phyloP scores from a whole-genome alignment of 2,113 vertebrate genomes.

The Gavialis gangeticus region DNA sequence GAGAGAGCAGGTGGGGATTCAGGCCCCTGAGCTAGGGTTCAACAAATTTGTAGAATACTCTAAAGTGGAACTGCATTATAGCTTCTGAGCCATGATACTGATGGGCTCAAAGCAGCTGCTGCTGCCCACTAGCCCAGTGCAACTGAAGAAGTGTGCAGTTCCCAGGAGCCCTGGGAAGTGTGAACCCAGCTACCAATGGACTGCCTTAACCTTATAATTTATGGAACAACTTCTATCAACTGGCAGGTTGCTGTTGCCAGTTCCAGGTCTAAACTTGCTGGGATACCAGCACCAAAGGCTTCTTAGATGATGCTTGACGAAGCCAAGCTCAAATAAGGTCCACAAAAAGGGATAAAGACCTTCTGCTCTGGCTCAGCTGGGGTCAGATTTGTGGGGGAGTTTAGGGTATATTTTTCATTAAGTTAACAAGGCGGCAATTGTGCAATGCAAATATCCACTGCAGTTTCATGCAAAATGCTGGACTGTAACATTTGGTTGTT shows the following conservation, averaged over 20 bases:
- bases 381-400: neutral
- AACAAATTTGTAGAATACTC: neutral
- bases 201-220: neutral
- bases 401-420: neutral
- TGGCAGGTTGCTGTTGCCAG: neutral
- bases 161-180: neutral
- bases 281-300: neutral
- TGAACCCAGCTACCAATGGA: neutral
- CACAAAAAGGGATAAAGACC: neutral
- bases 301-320: neutral
- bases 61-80: too few relatives aligned
- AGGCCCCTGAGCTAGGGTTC: too few relatives aligned
- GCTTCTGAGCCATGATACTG: neutral
- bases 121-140: neutral
- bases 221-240: neutral
- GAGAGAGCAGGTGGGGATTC: too few relatives aligned
- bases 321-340: neutral
- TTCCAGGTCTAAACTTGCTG: neutral
- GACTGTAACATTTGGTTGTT: fast-evolving
- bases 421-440: neutral
- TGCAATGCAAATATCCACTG: neutral
- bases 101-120: neutral
- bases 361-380: neutral
- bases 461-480: neutral
- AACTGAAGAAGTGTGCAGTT: neutral